A percentile compares a stretch with the other conserved stretches of the same genome.
Evolutionary conservation across 2,113 vertebrate species (phyloP).

Genomic region (Neodon shergylaensis): DNA sequence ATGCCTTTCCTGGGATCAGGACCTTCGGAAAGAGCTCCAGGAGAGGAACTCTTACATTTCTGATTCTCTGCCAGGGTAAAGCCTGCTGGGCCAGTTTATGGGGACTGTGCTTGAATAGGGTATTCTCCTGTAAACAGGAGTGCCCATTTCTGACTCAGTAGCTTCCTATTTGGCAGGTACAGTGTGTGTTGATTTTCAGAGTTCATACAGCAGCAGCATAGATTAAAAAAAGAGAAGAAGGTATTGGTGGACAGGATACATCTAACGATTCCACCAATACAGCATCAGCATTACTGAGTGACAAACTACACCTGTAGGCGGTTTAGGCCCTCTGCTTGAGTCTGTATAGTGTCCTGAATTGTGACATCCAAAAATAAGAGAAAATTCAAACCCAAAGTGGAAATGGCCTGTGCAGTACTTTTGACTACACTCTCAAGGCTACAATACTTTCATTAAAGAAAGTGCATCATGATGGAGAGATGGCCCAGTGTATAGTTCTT

Average conservation of each 20-base stretch:
- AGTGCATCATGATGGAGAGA: not conserved
- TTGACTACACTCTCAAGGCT: not conserved
- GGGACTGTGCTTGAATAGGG: conserved; percentile 22
- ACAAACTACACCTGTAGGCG: not conserved
- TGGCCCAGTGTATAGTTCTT: not conserved
- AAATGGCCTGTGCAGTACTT: not conserved
- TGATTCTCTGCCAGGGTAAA: not conserved
- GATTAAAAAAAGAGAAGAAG: not conserved
- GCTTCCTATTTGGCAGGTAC: conserved; percentile 66
- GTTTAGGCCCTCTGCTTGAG: not conserved
- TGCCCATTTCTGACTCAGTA: conserved; percentile 20
- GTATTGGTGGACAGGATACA: not conserved
- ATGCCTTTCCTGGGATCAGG: conserved; percentile 62
- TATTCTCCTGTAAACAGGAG: conserved; percentile 16
- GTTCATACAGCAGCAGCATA: not conserved
- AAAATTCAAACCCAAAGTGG: not conserved
- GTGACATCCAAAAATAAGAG: not conserved
- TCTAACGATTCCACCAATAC: not conserved
- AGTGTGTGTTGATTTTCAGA: conserved; percentile 9
- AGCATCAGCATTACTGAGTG: not conserved
- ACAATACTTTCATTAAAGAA: not conserved
- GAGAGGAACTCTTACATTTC: not conserved
- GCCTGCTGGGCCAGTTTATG: conserved; percentile 18
- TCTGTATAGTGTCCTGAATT: not conserved
- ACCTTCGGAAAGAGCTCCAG: not conserved